phyloP scores from a whole-genome alignment of 2,113 vertebrate genomes.

The Zapus hudsonius region DNA sequence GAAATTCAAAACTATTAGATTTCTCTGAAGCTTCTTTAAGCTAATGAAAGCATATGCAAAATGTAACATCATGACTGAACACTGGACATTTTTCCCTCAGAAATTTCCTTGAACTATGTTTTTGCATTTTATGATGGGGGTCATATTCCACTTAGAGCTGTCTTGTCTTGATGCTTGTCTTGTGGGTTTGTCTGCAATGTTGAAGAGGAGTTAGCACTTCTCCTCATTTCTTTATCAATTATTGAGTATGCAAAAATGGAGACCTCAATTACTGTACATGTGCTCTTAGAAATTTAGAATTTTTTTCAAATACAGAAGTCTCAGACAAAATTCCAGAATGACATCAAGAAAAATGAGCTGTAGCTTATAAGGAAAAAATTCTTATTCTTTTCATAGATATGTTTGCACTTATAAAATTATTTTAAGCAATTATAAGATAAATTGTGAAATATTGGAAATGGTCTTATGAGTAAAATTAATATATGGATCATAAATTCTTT shows the following conservation, averaged over 20 bases:
- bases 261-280: not conserved
- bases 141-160: not conserved
- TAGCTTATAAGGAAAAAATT: not conserved
- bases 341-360: not conserved
- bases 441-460: not conserved
- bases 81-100: not conserved
- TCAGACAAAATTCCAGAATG: not conserved
- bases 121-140: not conserved
- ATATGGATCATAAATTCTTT: not conserved
- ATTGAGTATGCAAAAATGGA: not conserved
- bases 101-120: not conserved
- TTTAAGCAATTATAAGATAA: conserved; percentile 25
- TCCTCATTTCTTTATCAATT: not conserved
- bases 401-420: not conserved
- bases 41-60: not conserved
- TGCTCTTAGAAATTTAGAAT: not conserved
- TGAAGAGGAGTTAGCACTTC: not conserved
- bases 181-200: not conserved
- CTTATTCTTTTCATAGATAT: not conserved
- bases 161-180: not conserved
- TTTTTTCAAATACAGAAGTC: not conserved
- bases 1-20: not conserved
- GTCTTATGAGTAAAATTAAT: not conserved
- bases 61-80: not conserved
- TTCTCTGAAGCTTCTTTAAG: not conserved